Conservation (phyloP, 2,888 invertebrate genomes). For the Aphidius colemani region DNA sequence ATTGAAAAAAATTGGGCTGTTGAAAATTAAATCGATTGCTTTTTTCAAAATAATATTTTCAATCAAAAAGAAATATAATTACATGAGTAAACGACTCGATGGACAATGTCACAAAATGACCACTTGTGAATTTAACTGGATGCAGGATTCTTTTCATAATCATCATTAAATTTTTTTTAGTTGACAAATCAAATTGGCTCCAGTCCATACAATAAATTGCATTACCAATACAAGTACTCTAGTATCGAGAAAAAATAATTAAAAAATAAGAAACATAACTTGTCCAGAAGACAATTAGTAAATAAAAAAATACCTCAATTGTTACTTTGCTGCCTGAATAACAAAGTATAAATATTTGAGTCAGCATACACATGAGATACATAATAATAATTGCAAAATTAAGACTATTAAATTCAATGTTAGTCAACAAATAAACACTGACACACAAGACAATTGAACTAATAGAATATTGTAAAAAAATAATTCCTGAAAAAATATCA, state of each 20-base stretch:
- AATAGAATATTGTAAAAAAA: slow-evolving; percentile 13
- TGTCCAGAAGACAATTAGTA: not conserved
- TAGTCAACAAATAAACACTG: slow-evolving; percentile 12
- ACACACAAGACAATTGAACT: slow-evolving; percentile 16
- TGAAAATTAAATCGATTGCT: too few relatives aligned
- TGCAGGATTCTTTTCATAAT: slow-evolving; percentile 2
- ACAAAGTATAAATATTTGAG: slow-evolving; percentile 16
- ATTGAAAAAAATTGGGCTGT: too few relatives aligned
- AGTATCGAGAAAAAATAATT: too few relatives aligned
- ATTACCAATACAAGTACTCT: slow-evolving; percentile 26
- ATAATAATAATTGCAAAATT: slow-evolving; percentile 2
- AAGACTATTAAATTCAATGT: not conserved
- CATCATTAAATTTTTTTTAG: slow-evolving; percentile 5
- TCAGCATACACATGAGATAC: not conserved
- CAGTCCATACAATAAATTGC: slow-evolving; percentile 29
- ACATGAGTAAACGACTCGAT: slow-evolving; percentile 12
- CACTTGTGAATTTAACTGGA: slow-evolving; percentile 6
- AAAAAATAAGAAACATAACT: not conserved
- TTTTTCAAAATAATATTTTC: too few relatives aligned
- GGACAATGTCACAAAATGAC: not conserved
- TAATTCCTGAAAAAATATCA: slow-evolving; percentile 4
- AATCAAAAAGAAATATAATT: not conserved
- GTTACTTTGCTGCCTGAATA: slow-evolving; percentile 14
- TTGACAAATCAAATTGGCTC: slow-evolving; percentile 11
- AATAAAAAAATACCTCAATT: slow-evolving; percentile 4